Evolutionary conservation across 2,797 vertebrate genomes (phyloP), one percentile per base, ranked within the genome.

Genomic region (Fistularia commersonii): DNA sequence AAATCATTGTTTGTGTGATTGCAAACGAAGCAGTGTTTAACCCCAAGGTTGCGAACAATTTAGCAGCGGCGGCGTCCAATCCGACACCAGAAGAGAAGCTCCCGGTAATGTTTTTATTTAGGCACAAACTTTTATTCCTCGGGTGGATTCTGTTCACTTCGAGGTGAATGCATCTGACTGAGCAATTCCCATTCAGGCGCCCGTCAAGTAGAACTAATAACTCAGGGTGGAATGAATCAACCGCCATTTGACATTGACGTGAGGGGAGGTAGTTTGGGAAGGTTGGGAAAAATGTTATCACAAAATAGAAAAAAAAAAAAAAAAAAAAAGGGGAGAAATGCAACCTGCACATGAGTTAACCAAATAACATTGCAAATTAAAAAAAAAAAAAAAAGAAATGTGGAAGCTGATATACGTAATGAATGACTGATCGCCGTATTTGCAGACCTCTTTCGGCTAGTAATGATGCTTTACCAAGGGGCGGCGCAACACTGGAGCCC

Each of bases 141-240:
- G 72, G 65, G 74, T 72, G 55, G 68, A 74, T 73, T 66, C 57
- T 47, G 44, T 66, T 85, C 66, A 71, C 64, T 83, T 84, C 66
- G 74, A 80, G 72, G 80, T 82, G 78, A 87, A 83, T 48, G 62
- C 57, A 59, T 81, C 76, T 82, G 64, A 72, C 53, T 73, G 73
- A 74, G 58, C 62, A 71, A 80, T 85, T 86, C 80, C 74, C 57
- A 81, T 84, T 76, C 69, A 69, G 62, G 82, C 77, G 66, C 82
- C 76, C 79, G 60, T 82, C 68, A 72, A 66, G 84, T 79, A 72
- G 71, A 86, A 87, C 77, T 80, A 84, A 80, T 83, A 71, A 66
- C 61, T 59, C 9, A 37, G 61, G 67, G 79, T 64, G 56, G 62
- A 78, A 84, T 63, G 63, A 67, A 85, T 83, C 76, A 73, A 64